Conservation (phyloP, 53 echinoderm and acorn worm genomes). For the Hippasteria phrygiana region DNA sequence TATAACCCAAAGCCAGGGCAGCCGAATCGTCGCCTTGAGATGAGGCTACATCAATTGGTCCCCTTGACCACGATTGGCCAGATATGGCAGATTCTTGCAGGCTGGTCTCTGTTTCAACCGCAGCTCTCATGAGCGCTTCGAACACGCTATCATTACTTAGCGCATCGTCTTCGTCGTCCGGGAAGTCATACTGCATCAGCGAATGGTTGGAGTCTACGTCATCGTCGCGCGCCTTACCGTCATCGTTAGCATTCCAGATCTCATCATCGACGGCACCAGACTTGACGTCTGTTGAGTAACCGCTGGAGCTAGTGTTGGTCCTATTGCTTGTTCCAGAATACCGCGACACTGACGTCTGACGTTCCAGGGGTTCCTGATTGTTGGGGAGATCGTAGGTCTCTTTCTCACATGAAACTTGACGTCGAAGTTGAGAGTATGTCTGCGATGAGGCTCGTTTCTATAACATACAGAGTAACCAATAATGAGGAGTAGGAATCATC, state of each 20-base stretch:
- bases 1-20: not conserved
- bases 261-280: not conserved
- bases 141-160: not conserved
- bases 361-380: not conserved
- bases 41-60: not conserved
- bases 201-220: not conserved
- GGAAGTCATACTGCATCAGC: not conserved
- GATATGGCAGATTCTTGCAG: not conserved
- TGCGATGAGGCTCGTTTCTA: slow-evolving; percentile 56
- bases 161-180: not conserved
- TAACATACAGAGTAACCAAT: not conserved
- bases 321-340: not conserved
- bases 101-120: not conserved
- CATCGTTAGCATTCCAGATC: not conserved
- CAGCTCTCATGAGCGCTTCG: no score
- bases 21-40: not conserved
- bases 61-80: not conserved
- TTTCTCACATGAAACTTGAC: slow-evolving; percentile 51
- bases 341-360: not conserved
- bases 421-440: slow-evolving; percentile 44
- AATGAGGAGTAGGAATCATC: no score
- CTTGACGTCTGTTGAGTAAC: not conserved
- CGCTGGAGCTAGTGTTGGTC: not conserved
- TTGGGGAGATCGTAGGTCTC: slow-evolving; percentile 47
- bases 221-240: not conserved